Percentiles rank a stretch among this genome's conserved stretches.
Evolutionary conservation across 2,113 vertebrate genomes (phyloP).

Genomic region (Notechis scutatus): DNA sequence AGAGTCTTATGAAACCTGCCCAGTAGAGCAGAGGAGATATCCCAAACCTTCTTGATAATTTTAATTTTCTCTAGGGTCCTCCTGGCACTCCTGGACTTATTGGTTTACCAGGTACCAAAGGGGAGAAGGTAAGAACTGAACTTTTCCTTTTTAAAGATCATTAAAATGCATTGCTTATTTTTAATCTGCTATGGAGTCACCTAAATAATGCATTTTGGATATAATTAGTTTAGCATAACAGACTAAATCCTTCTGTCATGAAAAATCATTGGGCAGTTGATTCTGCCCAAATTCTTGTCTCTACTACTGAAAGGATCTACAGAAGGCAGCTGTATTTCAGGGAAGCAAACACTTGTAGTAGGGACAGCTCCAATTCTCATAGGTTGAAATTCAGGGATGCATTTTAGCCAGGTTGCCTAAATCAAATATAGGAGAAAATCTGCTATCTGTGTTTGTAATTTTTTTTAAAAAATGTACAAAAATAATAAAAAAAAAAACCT

Average conservation of each 20-base stretch:
- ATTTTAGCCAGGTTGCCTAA: neutral
- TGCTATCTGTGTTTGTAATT: neutral
- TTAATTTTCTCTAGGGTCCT: constrained; percentile 55
- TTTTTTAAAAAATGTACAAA: neutral
- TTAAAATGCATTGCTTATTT: neutral
- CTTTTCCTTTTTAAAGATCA: neutral
- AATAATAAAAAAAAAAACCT: neutral
- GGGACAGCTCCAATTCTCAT: neutral
- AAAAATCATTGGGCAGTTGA: neutral
- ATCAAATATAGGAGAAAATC: neutral
- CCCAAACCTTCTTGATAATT: constrained; percentile 1
- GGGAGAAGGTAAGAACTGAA: constrained; percentile 81
- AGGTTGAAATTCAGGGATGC: neutral
- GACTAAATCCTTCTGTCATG: neutral
- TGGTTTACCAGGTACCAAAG: constrained; percentile 91
- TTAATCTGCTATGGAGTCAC: neutral
- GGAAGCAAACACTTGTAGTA: neutral
- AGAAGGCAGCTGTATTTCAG: neutral
- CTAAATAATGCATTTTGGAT: neutral
- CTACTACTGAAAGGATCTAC: neutral
- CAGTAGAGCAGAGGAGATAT: neutral
- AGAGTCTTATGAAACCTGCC: neutral
- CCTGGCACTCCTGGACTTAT: constrained; percentile 77
- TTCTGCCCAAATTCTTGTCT: neutral
- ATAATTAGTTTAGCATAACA: neutral